These are phyloP conservation scores for Uropetala carovei DNA, from an alignment of 2,888 invertebrate genomes.

Conservation along the genomic window DNA sequence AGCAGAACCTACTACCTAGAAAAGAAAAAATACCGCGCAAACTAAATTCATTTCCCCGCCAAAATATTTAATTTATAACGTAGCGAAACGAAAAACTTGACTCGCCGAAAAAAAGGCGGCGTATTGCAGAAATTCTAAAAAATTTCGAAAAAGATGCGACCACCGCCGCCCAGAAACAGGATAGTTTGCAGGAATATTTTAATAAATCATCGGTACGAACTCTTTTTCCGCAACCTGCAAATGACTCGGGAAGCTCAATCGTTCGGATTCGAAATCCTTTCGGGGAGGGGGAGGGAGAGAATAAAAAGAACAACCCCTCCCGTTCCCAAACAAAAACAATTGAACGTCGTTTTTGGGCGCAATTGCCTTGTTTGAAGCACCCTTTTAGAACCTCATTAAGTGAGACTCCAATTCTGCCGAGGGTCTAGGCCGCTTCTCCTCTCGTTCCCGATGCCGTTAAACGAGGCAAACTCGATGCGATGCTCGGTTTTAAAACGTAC, in stretches of 20 bases:
- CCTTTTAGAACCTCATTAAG: constrained; percentile 58
- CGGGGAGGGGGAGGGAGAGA: not conserved
- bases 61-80: too few species aligned
- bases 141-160: not conserved
- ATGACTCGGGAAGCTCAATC: constrained; percentile 26
- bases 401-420: not conserved
- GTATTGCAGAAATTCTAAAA: not conserved
- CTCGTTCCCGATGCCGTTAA: not conserved
- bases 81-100: too few species aligned
- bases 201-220: not conserved
- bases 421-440: not conserved
- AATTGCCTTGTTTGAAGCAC: constrained; percentile 3
- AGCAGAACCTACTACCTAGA: too few species aligned
- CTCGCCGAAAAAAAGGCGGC: too few species aligned
- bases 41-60: too few species aligned
- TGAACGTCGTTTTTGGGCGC: constrained; percentile 35
- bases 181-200: not conserved
- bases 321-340: constrained; percentile 49
- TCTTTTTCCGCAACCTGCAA: not conserved
- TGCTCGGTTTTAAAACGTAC: not conserved
- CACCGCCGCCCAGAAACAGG: too few species aligned
- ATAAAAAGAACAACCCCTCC: not conserved
- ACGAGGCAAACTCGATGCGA: not conserved
- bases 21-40: too few species aligned
- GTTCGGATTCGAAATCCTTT: constrained; percentile 18